Evolutionary conservation across 1,140 invertebrate genomes (phyloP).

Genomic region (Chymomyza costata): DNA sequence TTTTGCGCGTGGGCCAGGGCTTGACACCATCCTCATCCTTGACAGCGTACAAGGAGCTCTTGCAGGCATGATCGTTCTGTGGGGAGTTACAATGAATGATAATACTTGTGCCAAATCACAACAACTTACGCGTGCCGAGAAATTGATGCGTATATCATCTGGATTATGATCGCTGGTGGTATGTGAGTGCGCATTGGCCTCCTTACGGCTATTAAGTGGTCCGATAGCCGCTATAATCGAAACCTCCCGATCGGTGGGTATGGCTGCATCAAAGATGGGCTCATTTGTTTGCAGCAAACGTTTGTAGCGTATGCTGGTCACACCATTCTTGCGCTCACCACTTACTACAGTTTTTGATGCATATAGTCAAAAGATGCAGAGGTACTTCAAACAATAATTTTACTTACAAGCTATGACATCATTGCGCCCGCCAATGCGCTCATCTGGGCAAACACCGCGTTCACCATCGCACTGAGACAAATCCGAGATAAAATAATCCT

Average conservation of each 20-base stretch:
- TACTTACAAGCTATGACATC: constrained; percentile 82
- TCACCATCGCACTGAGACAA: constrained; percentile 88
- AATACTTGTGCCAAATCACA: no score
- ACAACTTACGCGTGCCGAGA: constrained; percentile 77
- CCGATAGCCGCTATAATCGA: constrained; percentile 93
- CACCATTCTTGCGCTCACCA: constrained; percentile 85
- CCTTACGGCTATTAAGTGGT: constrained; percentile 84
- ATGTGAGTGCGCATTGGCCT: constrained; percentile 88
- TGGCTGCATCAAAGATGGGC: constrained; percentile 81
- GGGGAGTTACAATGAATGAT: not conserved
- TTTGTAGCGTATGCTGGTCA: constrained; percentile 88
- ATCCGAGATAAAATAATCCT: constrained; percentile 90
- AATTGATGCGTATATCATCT: constrained; percentile 85
- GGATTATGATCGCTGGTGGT: constrained; percentile 82
- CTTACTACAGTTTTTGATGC: constrained; percentile 79
- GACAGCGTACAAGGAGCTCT: constrained; percentile 73
- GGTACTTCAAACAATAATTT: not conserved
- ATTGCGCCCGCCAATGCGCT: constrained; percentile 86
- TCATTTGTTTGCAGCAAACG: constrained; percentile 86
- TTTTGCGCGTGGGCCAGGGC: constrained; percentile 80
- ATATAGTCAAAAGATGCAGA: not conserved
- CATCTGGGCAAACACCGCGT: constrained; percentile 90
- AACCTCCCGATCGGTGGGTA: constrained; percentile 81
- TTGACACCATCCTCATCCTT: constrained; percentile 77
- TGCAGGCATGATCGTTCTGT: constrained; percentile 72